A percentile compares a stretch with the other conserved stretches of the same genome.
Evolutionary conservation across 92 coral and sea anemone species (phyloP).

Genomic region (Umimayanthus kanabou): DNA sequence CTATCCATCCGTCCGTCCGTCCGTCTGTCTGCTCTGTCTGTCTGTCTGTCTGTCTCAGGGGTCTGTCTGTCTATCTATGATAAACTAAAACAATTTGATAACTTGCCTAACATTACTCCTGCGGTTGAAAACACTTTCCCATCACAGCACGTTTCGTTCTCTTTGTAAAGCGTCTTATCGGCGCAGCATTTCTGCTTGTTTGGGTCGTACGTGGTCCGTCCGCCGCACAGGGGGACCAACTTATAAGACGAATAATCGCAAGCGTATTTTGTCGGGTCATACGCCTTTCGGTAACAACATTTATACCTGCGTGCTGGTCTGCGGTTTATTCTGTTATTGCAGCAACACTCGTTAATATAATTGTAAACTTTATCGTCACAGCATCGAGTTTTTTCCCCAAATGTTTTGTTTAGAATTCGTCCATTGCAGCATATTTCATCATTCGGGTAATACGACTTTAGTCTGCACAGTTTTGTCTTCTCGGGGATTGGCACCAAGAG

Average conservation of each 20-base stretch:
- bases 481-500: conserved; percentile 2
- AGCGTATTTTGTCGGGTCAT: background rate
- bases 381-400: conserved; percentile 3
- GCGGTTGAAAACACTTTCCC: background rate
- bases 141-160: conserved; percentile 8
- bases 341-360: background rate
- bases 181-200: conserved; percentile 6
- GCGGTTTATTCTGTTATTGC: background rate
- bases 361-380: background rate
- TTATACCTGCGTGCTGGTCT: background rate
- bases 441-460: background rate
- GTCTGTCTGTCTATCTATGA: background rate
- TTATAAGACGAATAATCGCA: background rate
- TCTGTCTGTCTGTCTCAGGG: background rate
- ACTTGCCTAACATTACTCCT: conserved; percentile 3
- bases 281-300: conserved; percentile 8
- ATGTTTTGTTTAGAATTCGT: conserved; percentile 5
- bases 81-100: background rate
- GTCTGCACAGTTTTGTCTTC: background rate
- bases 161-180: conserved; percentile 9
- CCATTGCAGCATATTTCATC: background rate
- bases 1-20: too few relatives aligned
- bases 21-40: background rate
- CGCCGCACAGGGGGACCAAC: conserved; percentile 8
- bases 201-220: background rate